Evolutionary conservation across 2,797 vertebrate genomes (phyloP).

Genomic region (Erpetoichthys calabaricus): DNA sequence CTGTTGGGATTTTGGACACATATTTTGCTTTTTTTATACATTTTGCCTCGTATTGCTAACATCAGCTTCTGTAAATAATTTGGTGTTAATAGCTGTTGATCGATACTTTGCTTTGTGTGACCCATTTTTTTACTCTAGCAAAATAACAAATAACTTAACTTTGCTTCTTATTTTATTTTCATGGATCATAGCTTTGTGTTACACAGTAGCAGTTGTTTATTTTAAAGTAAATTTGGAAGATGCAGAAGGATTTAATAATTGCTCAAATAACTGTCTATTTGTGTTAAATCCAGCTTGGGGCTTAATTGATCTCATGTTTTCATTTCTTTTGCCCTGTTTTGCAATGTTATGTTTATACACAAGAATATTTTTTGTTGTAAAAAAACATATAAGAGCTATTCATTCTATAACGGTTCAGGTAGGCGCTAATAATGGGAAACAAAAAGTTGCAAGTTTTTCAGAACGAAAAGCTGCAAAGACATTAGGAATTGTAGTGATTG

Average conservation of each 20-base stretch:
- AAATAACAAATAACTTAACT: constrained; percentile 2
- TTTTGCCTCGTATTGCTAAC: constrained; percentile 1
- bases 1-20: constrained; percentile 11
- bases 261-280: neutral
- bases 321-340: constrained; percentile 21
- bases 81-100: constrained; percentile 7
- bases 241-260: neutral
- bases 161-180: neutral
- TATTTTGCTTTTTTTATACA: constrained; percentile 8
- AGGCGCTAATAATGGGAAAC: neutral
- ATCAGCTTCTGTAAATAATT: constrained; percentile 4
- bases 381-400: neutral
- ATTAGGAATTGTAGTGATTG: constrained; percentile 27
- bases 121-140: constrained; percentile 3
- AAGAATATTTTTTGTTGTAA: constrained; percentile 17
- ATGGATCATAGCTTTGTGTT: constrained; percentile 6
- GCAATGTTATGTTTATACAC: constrained; percentile 18
- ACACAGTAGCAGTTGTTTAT: constrained; percentile 1
- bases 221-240: constrained; percentile 1
- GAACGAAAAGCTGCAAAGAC: constrained; percentile 33
- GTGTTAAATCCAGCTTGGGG: neutral
- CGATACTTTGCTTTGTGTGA: constrained; percentile 8
- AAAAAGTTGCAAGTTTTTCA: constrained; percentile 17
- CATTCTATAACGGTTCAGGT: neutral
- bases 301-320: constrained; percentile 12